Evolutionary conservation across 2,888 invertebrate genomes (phyloP), one percentile per base, ranked within the genome.

Genomic region (Rhodophaea formosa): DNA sequence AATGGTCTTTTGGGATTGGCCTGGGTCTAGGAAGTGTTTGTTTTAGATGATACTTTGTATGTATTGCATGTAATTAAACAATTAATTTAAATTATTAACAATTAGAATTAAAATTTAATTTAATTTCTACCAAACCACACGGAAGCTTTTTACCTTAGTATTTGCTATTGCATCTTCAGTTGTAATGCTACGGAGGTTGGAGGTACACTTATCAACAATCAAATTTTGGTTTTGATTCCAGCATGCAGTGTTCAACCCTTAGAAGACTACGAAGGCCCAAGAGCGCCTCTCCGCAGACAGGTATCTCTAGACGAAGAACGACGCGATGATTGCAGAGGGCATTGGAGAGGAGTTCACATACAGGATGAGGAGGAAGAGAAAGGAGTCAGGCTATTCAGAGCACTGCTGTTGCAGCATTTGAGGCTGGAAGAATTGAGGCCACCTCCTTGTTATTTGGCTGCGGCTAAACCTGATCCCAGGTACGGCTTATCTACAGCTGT

Each of bases 251-350:
- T 88, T 30, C 88, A 91, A 64, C 85, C 87, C 0, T 66, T 92
- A 54, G 91, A 92, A 72, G 90, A 90, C 60, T 86, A 86, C 56
- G 87, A 89, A 43, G 76, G 82, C 0, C 89, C 88, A 0, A 70
- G 92, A 59, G 91, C 91, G 0, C 92, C 92, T 0, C 75, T 92
- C 0, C 80, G 82, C 0, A 83, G 92, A 0, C 92, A 92, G 63
- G 85, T 92, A 0, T 92, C 92, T 1, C 61, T 92, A 17, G 92
- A 92, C 23, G 92, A 92, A 61, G 92, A 92, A 62, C 71, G 92
- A 0, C 79, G 86, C 0, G 91, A 91, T 57, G 91, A 90, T 69
- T 92, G 88, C 62, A 92, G 84, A 58, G 92, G 91, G 0, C 92
- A 92, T 65, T 92, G 91, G 85, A 69, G 82, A 51, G 85, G 87